These are phyloP conservation scores for Ellobium chinense DNA, from an alignment of 2,888 invertebrate genomes.

Conservation along the genomic window DNA sequence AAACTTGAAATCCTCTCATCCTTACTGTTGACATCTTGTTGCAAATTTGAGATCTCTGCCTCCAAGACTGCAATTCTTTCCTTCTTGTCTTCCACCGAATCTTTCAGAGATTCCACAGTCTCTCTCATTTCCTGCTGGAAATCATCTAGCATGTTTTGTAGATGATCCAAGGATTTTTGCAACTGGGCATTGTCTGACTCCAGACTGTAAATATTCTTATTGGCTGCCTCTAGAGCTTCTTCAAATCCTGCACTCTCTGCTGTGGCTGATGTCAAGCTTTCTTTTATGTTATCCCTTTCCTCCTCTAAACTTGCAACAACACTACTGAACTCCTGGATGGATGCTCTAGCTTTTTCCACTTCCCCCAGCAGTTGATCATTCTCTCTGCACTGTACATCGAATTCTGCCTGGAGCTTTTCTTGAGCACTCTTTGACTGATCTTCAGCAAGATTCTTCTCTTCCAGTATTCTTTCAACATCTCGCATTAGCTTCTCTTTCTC, in stretches of 20 bases:
- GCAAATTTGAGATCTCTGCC: not conserved
- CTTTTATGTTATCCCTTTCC: not conserved
- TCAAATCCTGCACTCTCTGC: constrained; percentile 38
- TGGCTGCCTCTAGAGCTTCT: constrained; percentile 40
- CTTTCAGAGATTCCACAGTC: constrained; percentile 29
- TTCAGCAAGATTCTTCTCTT: not conserved
- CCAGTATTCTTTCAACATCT: constrained; percentile 1
- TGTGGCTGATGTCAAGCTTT: constrained; percentile 1
- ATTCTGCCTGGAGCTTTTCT: constrained; percentile 14
- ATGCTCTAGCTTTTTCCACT: constrained; percentile 1
- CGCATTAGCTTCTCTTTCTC: constrained; percentile 13
- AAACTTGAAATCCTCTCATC: not conserved
- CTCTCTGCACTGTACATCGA: not conserved
- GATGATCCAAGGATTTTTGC: constrained; percentile 31
- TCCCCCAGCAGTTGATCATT: constrained; percentile 18
- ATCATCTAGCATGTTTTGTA: constrained; percentile 20
- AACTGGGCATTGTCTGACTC: constrained; percentile 31
- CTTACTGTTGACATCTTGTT: not conserved
- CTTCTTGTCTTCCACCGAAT: not conserved
- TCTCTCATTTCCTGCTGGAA: constrained; percentile 39
- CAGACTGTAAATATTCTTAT: constrained; percentile 27
- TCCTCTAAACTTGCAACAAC: not conserved
- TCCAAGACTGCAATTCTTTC: constrained; percentile 8
- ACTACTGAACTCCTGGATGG: not conserved
- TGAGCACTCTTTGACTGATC: constrained; percentile 2